Conservation (phyloP, 2,888 invertebrate genomes). For the Invenusta paracnida region DNA sequence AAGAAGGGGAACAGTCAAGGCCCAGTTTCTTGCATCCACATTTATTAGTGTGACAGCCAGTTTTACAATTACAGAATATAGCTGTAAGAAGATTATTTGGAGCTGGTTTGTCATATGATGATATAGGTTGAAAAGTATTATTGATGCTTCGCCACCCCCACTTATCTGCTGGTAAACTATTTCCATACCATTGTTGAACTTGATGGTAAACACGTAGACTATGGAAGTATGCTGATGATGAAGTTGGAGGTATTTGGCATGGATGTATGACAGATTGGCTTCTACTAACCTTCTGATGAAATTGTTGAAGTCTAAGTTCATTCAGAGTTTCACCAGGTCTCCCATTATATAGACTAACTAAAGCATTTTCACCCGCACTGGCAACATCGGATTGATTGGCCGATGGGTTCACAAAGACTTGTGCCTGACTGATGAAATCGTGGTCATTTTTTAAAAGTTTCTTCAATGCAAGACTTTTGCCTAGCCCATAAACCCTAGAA, state of each 20-base stretch:
- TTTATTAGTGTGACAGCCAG: constrained; percentile 44
- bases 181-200: constrained; percentile 47
- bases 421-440: constrained; percentile 6
- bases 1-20: constrained; percentile 42
- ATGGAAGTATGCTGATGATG: constrained; percentile 47
- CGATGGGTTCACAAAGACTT: neutral
- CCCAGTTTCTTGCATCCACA: constrained; percentile 46
- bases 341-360: neutral
- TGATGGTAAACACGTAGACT: constrained; percentile 47
- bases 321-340: neutral
- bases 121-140: constrained; percentile 42
- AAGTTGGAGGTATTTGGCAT: constrained; percentile 48
- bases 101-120: constrained; percentile 45
- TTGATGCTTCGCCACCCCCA: constrained; percentile 46
- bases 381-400: constrained; percentile 6
- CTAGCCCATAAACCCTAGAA: constrained; percentile 16
- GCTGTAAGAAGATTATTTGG: constrained; percentile 47
- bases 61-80: constrained; percentile 47
- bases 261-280: constrained; percentile 45
- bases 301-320: constrained; percentile 36
- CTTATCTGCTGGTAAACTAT: constrained; percentile 12
- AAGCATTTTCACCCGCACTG: neutral
- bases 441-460: constrained; percentile 4
- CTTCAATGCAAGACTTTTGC: constrained; percentile 19
- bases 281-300: constrained; percentile 44